Conservation (phyloP, 2,797 vertebrate genomes). For the Aplochiton taeniatus region DNA sequence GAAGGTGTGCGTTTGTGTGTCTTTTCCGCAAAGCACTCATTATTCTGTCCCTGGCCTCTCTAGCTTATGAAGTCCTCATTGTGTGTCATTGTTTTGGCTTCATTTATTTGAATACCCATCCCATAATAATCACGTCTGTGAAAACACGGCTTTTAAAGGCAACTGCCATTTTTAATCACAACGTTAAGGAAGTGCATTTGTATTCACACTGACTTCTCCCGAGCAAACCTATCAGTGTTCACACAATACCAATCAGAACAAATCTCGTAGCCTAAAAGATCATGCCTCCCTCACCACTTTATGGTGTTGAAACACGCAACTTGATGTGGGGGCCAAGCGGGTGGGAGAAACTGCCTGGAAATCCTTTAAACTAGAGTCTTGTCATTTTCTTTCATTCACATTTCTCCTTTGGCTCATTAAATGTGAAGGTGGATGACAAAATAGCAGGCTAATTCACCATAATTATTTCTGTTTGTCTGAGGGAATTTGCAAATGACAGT, state of each 20-base stretch:
- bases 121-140: constrained; percentile 79
- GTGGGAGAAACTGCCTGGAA: constrained; percentile 59
- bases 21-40: constrained; percentile 66
- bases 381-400: constrained; percentile 69
- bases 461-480: constrained; percentile 78
- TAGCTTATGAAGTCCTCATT: constrained; percentile 80
- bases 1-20: constrained; percentile 42
- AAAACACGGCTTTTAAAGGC: constrained; percentile 75
- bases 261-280: constrained; percentile 61
- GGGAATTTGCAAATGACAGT: constrained; percentile 70
- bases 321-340: constrained; percentile 62
- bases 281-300: constrained; percentile 71
- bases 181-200: constrained; percentile 76
- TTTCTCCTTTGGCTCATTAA: constrained; percentile 76
- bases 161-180: constrained; percentile 78
- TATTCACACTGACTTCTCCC: constrained; percentile 73
- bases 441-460: constrained; percentile 78
- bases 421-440: constrained; percentile 80
- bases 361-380: constrained; percentile 71
- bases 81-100: constrained; percentile 77
- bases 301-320: constrained; percentile 77
- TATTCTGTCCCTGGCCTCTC: constrained; percentile 78
- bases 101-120: constrained; percentile 81
- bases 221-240: constrained; percentile 70
- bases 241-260: constrained; percentile 78